Evolutionary conservation across 1,140 invertebrate genomes (phyloP), one percentile per base, ranked within the genome.

Genomic region (Lycorma delicatula): DNA sequence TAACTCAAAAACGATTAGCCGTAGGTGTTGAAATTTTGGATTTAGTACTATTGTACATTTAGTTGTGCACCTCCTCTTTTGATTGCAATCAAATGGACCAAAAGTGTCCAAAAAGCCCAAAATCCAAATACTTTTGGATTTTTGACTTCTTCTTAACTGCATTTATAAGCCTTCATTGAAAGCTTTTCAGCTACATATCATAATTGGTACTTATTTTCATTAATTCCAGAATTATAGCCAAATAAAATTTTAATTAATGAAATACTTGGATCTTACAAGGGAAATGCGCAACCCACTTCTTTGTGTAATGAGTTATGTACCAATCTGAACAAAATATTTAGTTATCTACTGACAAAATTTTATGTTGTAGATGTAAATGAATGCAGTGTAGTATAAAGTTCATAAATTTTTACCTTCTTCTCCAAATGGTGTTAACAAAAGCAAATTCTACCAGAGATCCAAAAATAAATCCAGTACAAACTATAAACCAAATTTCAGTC

Each of bases 361-460:
- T 22, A 38, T 16, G 6, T 31, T 6, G n/a, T 38, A 41, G 49
- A 11, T 51, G 18, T 9, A 7, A 29, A 29, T 51, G n/a, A 29
- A 13, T 7, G 22, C 13, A 51, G 27, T 13, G 13, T 6, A 51
- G 20, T 23, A 9, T 13, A 41, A 51, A 29, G 20, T 13, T 28
- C 41, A 23, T n/a, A 7, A 54, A 13, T 29, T 29, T 20, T 23
- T 75, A 87, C 84, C 85, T 87, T 68, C 88, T 79, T 38, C 88
- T 77, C 79, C 88, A 91, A 67, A 91, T 91, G 0, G 86, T 90
- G 68, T 92, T 93, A 3, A 92, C 89, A 62, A 91, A 87, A n/a
- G 89, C 89, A 68, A 92, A 93, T 64, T 93, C 89, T 1, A 92
- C 82, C 69, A 93, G 79, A 3, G 87, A 87, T 13, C 86, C 83